Base-by-base conservation (phyloP, 2,797 vertebrate species). In the Miichthys miiuy region DNA sequence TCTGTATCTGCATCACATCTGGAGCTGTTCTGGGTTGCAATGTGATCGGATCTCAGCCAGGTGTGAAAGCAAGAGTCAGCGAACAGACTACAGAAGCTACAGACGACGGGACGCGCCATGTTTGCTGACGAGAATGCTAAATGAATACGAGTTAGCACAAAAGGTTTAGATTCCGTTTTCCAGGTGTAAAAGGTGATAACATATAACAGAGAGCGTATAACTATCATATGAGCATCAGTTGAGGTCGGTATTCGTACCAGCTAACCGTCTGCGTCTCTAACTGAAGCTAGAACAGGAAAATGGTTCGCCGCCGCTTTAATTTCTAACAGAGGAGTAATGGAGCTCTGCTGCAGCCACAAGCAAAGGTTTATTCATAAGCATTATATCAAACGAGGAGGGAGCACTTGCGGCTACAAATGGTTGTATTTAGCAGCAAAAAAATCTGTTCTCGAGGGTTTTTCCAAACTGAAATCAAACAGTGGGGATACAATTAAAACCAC, bases 181-280 rank as follows among this genome's bases (percentile, higher is more conserved):
- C 10, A 1, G 25, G 12, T 34, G 4, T 55, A 51, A 62, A 63
- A 44, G 27, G 12, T 2, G n/a, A 12, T 17, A 1, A 56, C 16
- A 61, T 10, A 34, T n/a, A 57, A 47, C 44, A 80, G 42, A 20
- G 21, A 66, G 72, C 54, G 8, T 34, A 34, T 8, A 34, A 34
- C 8, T 2, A 66, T 69, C 54, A 34, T 34, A 7, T n/a, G n/a
- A n/a, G n/a, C n/a, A n/a, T n/a, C n/a, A n/a, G n/a, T n/a, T n/a
- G n/a, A n/a, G 30, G 34, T 38, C 30, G 0, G 30, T 7, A 34
- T 34, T 34, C 30, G 72, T 21, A 58, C 46, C 54, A 60, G 74
- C 50, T 34, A 50, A 66, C 8, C 79, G 87, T 75, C 73, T 82
- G 81, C n/a, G 68, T 4, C 48, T 81, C 50, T 12, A 56, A 78